Base-by-base conservation (phyloP, 35 echinoderm and acorn worm genomes). In the Holothuria glaberrima region DNA sequence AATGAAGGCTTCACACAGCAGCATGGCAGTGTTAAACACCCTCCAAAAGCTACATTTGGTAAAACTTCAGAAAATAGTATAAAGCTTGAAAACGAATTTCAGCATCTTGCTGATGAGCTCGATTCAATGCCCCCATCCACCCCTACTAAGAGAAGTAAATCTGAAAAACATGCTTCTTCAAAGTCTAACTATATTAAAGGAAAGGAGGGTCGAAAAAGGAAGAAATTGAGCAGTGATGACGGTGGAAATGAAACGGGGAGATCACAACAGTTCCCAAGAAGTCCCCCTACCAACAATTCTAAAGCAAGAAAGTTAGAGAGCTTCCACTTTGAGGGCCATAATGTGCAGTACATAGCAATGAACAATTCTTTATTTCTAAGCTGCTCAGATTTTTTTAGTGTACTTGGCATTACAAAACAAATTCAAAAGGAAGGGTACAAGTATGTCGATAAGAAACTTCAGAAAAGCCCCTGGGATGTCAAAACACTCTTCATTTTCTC, bases 371-470 rank as follows among this genome's bases (percentile, higher is more conserved):
- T 71, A 25, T 71, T 71, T 13, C 13, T 71, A 6, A 12, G 27
- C 4, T 71, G 68, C 13, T 17, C 21, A 30, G 68, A 71, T 30
- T 30, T 32, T 71, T 30, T 71, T 30, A 24, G 27, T 5, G 3
- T 71, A 30, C 20, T 24, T 5, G 68, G 68, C 27, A 6, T 71
- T 10, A 71, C 6, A 13, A 71, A n/a, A 71, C 68, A 71, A 14
- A 13, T 71, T 25, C 68, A 32, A 5, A 71, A 71, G 68, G 68
- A 71, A 30, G 68, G 68, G 16, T 71, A 71, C 13, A 71, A 71
- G 27, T 71, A 27, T 24, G 6, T 71, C 6, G 68, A 71, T 14
- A 71, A 14, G 28, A 71, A 71, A 71, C 14, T 71, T 5, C 26
- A 17, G n/a, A n/a, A n/a, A n/a, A n/a, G n/a, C n/a, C n/a, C n/a